These are phyloP conservation scores for Paradoxurus hermaphroditus DNA, from an alignment of 2,113 vertebrate genomes.

Conservation along the genomic window DNA sequence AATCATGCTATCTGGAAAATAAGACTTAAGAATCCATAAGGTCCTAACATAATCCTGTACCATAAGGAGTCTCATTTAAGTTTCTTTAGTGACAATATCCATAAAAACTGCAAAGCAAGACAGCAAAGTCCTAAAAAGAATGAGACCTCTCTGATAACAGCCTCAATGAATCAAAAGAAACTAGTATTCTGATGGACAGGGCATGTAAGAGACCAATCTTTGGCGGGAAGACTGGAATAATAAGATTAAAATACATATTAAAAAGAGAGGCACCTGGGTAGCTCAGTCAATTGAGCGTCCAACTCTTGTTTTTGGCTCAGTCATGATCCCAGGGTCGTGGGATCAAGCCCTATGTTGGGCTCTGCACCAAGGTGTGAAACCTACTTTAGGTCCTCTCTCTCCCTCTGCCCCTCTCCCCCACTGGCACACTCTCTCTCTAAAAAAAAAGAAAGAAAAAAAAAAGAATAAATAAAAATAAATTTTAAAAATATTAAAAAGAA, in stretches of 20 bases:
- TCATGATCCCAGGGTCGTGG: too few relatives aligned
- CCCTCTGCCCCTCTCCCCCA: too few relatives aligned
- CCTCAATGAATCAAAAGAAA: background rate
- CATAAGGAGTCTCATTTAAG: background rate
- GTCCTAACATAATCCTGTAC: background rate
- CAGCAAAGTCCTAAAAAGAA: background rate
- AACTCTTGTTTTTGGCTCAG: too few relatives aligned
- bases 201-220: background rate
- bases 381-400: too few relatives aligned
- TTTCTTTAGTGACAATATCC: background rate
- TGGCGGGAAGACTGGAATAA: background rate
- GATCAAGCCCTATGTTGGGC: too few relatives aligned
- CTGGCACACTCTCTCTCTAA: too few relatives aligned
- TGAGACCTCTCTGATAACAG: background rate
- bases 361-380: too few relatives aligned
- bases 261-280: too few relatives aligned
- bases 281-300: too few relatives aligned
- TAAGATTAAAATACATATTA: background rate
- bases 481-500: constrained; percentile 29
- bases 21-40: background rate
- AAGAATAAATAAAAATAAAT: too few relatives aligned
- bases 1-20: background rate
- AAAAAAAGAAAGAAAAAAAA: too few relatives aligned
- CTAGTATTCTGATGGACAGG: background rate
- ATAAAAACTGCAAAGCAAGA: background rate